These are phyloP conservation scores for Mesorhabditis spiculigera DNA, from an alignment of 2,888 invertebrate species.

Conservation along the genomic window DNA sequence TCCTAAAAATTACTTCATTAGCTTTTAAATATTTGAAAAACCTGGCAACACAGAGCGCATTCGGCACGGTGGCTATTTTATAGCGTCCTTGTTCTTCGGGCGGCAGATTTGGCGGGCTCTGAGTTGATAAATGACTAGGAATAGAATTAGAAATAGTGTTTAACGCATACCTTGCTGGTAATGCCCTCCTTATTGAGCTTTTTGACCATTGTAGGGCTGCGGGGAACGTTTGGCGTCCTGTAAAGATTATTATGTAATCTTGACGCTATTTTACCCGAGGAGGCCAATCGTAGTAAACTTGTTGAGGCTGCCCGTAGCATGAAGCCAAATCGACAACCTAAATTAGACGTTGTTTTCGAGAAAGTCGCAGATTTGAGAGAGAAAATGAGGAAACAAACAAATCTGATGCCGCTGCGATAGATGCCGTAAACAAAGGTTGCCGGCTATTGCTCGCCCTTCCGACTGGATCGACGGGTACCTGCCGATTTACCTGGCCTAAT, in stretches of 20 bases:
- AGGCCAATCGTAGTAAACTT: not conserved
- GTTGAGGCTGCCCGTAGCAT: not conserved
- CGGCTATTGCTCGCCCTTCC: not conserved
- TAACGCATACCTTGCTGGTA: not conserved
- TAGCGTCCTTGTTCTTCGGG: slow-evolving; percentile 67
- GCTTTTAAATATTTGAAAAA: slow-evolving; percentile 12
- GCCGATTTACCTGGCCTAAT: not conserved
- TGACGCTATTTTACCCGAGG: not conserved
- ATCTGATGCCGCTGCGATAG: not conserved
- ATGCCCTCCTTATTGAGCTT: no score
- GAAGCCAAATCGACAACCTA: not conserved
- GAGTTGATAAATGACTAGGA: no score
- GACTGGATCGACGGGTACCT: not conserved
- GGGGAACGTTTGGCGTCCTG: no score
- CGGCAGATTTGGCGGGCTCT: slow-evolving; percentile 9
- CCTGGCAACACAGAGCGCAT: slow-evolving; percentile 76
- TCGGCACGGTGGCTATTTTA: slow-evolving; percentile 88
- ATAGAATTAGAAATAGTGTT: not conserved
- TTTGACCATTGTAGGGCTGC: no score
- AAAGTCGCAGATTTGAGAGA: not conserved
- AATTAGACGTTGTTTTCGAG: not conserved
- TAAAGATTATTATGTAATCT: no score
- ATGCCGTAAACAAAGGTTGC: not conserved
- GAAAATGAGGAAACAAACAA: no score
- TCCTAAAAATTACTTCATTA: slow-evolving; percentile 64